Conservation (phyloP, 1,140 invertebrate genomes). For the Globodera rostochiensis region DNA sequence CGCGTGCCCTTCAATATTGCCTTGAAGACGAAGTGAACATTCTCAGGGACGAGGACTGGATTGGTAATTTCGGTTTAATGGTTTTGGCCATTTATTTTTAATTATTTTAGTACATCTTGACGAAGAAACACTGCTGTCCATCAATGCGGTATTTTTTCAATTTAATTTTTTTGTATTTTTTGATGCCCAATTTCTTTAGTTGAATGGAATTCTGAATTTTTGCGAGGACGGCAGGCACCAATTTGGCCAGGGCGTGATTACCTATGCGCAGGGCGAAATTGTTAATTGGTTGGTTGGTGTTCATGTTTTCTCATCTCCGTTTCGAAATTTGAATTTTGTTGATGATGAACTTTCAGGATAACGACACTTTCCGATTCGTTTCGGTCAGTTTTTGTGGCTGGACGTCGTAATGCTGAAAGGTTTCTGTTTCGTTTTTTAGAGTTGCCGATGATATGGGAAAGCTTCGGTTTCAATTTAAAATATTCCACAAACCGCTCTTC, state of each 20-base stretch:
- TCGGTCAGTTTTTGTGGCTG: conserved; percentile 67
- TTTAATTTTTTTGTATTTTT: conserved; percentile 11
- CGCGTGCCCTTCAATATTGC: conserved; percentile 91
- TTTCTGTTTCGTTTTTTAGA: conserved; percentile 42
- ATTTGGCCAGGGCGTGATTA: conserved; percentile 95
- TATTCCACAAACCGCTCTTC: conserved; percentile 91
- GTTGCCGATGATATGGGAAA: conserved; percentile 93
- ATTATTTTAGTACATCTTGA: conserved; percentile 78
- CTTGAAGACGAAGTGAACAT: conserved; percentile 78
- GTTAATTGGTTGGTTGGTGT: conserved; percentile 78
- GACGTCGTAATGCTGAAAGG: conserved; percentile 3
- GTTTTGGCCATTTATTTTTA: neutral
- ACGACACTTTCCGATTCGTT: conserved; percentile 94
- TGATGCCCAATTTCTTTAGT: conserved; percentile 31
- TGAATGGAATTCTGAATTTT: conserved; percentile 87
- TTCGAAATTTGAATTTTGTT: too few species aligned
- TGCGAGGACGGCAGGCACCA: conserved; percentile 89
- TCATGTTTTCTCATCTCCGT: too few species aligned
- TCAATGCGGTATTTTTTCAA: conserved; percentile 74
- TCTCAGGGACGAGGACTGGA: conserved; percentile 82
- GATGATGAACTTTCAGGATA: conserved; percentile 65
- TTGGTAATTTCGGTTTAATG: conserved; percentile 68
- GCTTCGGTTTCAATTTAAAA: conserved; percentile 84
- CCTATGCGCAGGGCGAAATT: conserved; percentile 85
- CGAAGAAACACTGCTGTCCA: conserved; percentile 92